Percentiles rank a stretch among this genome's conserved stretches.
phyloP scores from a whole-genome alignment of 2,888 invertebrate genomes.

The Macrosoma leucophasiata region DNA sequence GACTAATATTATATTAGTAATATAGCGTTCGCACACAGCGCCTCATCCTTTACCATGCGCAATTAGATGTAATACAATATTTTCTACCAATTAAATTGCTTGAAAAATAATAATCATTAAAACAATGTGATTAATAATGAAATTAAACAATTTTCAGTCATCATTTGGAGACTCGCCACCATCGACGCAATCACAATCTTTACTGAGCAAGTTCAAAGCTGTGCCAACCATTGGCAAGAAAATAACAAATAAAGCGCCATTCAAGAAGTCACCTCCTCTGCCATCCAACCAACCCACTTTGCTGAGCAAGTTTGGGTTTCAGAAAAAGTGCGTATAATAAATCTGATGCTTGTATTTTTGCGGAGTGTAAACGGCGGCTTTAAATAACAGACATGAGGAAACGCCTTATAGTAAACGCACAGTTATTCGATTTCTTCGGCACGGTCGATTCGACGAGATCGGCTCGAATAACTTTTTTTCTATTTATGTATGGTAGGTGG shows the following conservation, averaged over 20 bases:
- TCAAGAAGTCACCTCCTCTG: conserved; percentile 42
- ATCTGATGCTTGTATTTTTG: conserved; percentile 1
- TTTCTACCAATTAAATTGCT: too few relatives aligned
- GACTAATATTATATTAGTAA: too few relatives aligned
- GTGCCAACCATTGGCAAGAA: conserved; percentile 30
- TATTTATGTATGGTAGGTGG: too few relatives aligned
- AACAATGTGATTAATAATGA: neutral
- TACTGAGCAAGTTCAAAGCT: conserved; percentile 8
- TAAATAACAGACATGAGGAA: neutral
- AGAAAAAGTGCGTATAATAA: conserved; percentile 68
- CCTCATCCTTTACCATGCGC: too few relatives aligned
- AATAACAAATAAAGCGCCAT: conserved; percentile 37
- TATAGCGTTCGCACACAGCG: too few relatives aligned
- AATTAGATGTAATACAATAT: too few relatives aligned
- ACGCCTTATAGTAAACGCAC: too few relatives aligned
- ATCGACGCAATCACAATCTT: conserved; percentile 21
- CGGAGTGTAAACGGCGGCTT: neutral
- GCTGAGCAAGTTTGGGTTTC: conserved; percentile 80
- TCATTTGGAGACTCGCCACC: conserved; percentile 42
- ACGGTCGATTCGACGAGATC: too few relatives aligned
- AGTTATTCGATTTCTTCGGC: too few relatives aligned
- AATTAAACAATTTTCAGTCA: conserved; percentile 30
- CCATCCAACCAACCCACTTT: conserved; percentile 74
- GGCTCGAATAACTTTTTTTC: too few relatives aligned
- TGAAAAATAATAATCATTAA: too few relatives aligned